Conservation (phyloP, 2,888 invertebrate genomes). For the Scaptomyza caliginosa region DNA sequence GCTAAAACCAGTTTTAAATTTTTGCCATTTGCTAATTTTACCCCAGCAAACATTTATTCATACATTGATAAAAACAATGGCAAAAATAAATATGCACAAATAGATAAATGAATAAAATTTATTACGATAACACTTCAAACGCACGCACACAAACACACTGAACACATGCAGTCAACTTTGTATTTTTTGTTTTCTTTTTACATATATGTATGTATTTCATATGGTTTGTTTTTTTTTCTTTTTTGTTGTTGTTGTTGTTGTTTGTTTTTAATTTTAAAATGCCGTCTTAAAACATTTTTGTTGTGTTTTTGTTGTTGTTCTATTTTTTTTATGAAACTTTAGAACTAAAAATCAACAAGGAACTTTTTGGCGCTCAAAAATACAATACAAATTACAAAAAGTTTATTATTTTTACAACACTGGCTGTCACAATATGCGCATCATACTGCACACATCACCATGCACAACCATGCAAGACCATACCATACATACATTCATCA, state of each 20-base stretch:
- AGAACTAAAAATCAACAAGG: constrained; percentile 80
- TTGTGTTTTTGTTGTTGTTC: constrained; percentile 39
- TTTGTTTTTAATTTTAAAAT: constrained; percentile 64
- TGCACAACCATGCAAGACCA: constrained; percentile 44
- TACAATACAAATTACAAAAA: constrained; percentile 76
- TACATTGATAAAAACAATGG: constrained; percentile 59
- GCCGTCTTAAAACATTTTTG: constrained; percentile 72
- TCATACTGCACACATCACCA: constrained; percentile 17
- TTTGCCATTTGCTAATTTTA: constrained; percentile 42
- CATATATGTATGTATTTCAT: too few relatives aligned
- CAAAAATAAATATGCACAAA: constrained; percentile 63
- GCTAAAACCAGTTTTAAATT: constrained; percentile 69
- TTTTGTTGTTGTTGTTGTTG: background rate
- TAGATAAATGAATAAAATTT: constrained; percentile 65
- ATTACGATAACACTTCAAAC: constrained; percentile 47
- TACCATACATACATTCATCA: constrained; percentile 36
- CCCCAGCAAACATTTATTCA: constrained; percentile 30
- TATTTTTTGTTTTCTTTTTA: constrained; percentile 16
- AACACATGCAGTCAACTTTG: constrained; percentile 81
- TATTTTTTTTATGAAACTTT: constrained; percentile 64
- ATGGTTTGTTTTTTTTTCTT: too few relatives aligned
- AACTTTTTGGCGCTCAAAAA: constrained; percentile 80
- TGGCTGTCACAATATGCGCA: constrained; percentile 46
- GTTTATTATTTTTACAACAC: constrained; percentile 53
- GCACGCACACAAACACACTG: constrained; percentile 52